Evolutionary conservation across 2,113 vertebrate genomes (phyloP), one percentile per base, ranked within the genome.

Genomic region (Hemiscyllium ocellatum): DNA sequence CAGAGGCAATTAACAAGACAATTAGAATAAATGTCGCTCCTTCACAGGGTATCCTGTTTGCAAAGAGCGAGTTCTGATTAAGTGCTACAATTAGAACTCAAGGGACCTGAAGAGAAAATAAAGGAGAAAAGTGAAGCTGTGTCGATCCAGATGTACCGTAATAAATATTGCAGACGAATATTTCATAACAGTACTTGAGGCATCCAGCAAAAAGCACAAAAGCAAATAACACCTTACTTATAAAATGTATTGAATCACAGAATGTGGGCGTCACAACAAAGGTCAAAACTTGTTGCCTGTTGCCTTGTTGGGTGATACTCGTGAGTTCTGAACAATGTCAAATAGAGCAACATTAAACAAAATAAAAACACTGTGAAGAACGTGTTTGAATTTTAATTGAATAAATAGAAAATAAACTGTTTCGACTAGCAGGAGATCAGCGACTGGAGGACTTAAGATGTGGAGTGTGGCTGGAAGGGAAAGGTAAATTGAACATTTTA

Each of bases 151-250:
- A 95, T 47, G 26, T 76, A 95, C 68, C 17, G 29, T 70, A 76
- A 76, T 95, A 95, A 52, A 95, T 52, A 95, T 47, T 2, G 15
- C 37, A 76, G 94, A 95, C 72, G 24, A 72, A 95, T 95, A 95
- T 95, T 95, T 95, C 69, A 95, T 72, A 72, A 26, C 42, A 29
- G 24, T 95, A 47, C 10, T 95, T 95, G 69, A 76, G n/a, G 93
- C 69, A 72, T 29, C 66, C 6, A 24, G 37, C 24, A 95, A 52
- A 19, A 33, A 29, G 10, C 47, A 10, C 68, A 50, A 24, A 95
- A 72, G 26, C 69, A 72, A 95, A 66, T 61, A 66, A 95, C 94
- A 95, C 19, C 22, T 95, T 50, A 12, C 47, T 68, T 56, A 33
- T 33, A 33, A 6, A 4, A 56, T 90, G 61, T 56, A 61, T 17